Percentiles rank a stretch among this genome's conserved stretches.
Conservation (phyloP, 2,888 invertebrate genomes). For the Allophyes oxyacanthae region DNA sequence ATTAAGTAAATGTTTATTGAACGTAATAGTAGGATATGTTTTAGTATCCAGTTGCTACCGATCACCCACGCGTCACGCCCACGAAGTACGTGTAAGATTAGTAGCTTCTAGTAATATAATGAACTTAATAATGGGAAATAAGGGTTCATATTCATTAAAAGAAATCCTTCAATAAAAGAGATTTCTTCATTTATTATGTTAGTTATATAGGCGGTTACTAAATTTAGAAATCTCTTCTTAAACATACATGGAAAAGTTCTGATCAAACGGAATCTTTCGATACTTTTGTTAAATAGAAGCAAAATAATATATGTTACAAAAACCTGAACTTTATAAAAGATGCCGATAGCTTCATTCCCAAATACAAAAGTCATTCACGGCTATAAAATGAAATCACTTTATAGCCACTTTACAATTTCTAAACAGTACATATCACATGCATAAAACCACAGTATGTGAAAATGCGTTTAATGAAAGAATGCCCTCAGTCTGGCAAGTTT, state of each 20-base stretch:
- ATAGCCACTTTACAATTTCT: slow-evolving; percentile 46
- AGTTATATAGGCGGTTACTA: too few species aligned
- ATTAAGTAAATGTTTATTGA: slow-evolving; percentile 27
- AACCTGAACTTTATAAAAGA: slow-evolving; percentile 9
- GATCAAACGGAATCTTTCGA: neutral
- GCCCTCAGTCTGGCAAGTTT: slow-evolving; percentile 66
- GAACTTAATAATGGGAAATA: neutral
- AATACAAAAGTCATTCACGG: slow-evolving; percentile 21
- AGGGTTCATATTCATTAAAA: slow-evolving; percentile 1
- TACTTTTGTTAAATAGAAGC: neutral
- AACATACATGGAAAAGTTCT: neutral
- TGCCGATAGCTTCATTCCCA: slow-evolving; percentile 3
- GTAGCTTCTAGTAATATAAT: slow-evolving; percentile 11
- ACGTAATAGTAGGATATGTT: slow-evolving; percentile 32
- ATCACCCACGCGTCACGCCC: slow-evolving; percentile 32
- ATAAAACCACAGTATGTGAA: slow-evolving; percentile 42
- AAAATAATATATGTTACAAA: neutral
- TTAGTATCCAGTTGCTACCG: slow-evolving; percentile 23
- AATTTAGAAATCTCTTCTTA: too few species aligned
- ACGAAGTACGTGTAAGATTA: slow-evolving; percentile 15
- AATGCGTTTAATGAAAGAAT: slow-evolving; percentile 65
- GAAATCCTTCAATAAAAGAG: neutral
- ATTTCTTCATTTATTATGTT: neutral
- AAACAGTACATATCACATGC: slow-evolving; percentile 33
- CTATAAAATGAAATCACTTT: slow-evolving; percentile 39